Evolutionary conservation across 2,888 invertebrate species (phyloP).

Genomic region (Eurytoma californica): DNA sequence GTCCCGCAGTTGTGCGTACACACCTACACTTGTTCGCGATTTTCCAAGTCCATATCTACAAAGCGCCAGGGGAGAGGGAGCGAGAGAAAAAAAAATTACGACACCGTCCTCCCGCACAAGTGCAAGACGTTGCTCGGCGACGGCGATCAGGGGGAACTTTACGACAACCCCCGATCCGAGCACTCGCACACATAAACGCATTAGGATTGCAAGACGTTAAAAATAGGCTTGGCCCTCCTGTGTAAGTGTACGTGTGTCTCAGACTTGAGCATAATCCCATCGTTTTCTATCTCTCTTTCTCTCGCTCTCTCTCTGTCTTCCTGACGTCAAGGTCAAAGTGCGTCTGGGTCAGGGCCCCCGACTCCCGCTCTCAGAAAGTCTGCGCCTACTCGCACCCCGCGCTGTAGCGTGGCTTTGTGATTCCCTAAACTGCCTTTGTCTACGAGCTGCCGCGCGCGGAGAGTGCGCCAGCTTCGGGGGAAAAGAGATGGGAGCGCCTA

Average conservation of each 20-base stretch:
- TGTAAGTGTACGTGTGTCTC: neutral
- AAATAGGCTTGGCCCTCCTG: conserved; percentile 56
- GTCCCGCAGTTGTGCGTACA: neutral
- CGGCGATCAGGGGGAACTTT: neutral
- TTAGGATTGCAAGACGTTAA: conserved; percentile 56
- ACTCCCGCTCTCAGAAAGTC: neutral
- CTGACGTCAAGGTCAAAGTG: conserved; percentile 60
- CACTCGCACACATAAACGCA: conserved; percentile 8
- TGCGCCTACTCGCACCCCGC: conserved; percentile 6
- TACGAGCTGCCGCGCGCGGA: conserved; percentile 12
- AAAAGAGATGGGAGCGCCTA: conserved; percentile 1
- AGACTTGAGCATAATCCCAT: neutral
- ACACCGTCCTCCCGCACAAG: conserved; percentile 7
- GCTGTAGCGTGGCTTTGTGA: conserved; percentile 40
- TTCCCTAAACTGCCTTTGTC: conserved; percentile 52
- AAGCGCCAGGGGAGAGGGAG: neutral
- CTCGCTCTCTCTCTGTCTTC: conserved; percentile 43
- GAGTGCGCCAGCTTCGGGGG: no score
- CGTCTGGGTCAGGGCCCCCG: conserved; percentile 61
- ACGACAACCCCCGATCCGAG: conserved; percentile 30
- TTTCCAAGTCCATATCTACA: neutral
- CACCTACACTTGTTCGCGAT: neutral
- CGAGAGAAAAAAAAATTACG: conserved; percentile 11
- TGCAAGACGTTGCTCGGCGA: conserved; percentile 21
- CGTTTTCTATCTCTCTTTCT: conserved; percentile 41